A percentile compares a stretch with the other conserved stretches of the same genome.
phyloP scores from a whole-genome alignment of 2,797 vertebrate species.

The Gambusia yucatana region DNA sequence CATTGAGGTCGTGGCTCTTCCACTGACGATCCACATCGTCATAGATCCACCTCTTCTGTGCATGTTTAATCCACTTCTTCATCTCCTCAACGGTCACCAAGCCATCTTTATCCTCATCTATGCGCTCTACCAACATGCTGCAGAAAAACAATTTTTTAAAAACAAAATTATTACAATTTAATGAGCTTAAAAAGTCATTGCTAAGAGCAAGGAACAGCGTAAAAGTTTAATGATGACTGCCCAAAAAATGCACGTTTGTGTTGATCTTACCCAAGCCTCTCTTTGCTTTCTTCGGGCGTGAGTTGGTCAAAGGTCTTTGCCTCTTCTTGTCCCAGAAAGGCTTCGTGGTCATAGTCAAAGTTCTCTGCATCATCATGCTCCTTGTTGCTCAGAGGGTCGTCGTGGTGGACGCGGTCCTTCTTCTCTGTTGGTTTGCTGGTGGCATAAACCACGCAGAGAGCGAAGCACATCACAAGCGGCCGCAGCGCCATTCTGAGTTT shows the following conservation, averaged over 20 bases:
- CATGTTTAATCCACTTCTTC: conserved; percentile 95
- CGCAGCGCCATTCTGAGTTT: conserved; percentile 81
- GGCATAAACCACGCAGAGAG: conserved; percentile 85
- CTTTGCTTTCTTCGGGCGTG: conserved; percentile 97
- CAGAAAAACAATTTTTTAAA: conserved; percentile 36
- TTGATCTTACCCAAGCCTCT: conserved; percentile 87
- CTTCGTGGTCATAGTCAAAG: conserved; percentile 99
- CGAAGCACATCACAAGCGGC: conserved; percentile 86
- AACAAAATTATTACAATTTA: neutral
- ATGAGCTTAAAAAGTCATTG: neutral
- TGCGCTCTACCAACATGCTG: conserved; percentile 94
- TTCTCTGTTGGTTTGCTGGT: conserved; percentile 95
- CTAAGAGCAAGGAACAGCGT: neutral
- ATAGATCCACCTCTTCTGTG: conserved; percentile 98
- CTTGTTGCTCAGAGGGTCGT: conserved; percentile 89
- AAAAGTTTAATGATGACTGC: neutral
- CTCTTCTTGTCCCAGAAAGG: conserved; percentile 95
- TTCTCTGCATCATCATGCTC: conserved; percentile 89
- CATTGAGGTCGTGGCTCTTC: conserved; percentile 96
- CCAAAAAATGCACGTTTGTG: neutral
- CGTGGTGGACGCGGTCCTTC: conserved; percentile 92
- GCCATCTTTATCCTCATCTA: conserved; percentile 93
- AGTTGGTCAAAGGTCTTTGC: conserved; percentile 97
- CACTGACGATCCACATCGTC: conserved; percentile 97
- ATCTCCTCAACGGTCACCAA: conserved; percentile 93